Conservation (phyloP, 2,888 invertebrate genomes). For the Ochlodes sylvanus region DNA sequence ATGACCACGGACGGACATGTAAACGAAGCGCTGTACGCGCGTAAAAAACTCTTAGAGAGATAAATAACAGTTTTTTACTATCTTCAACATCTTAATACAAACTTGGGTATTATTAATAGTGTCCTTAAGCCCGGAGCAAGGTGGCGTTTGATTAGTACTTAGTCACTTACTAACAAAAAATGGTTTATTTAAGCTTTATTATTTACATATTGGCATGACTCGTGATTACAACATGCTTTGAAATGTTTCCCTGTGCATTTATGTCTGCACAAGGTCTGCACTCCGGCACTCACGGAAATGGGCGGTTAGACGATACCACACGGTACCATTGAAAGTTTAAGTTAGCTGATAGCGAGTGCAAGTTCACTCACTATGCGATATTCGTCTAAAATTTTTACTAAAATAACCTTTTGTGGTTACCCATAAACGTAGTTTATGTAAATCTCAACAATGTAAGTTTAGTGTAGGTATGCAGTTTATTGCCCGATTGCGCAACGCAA, state of each 20-base stretch:
- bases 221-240: neutral
- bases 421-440: neutral
- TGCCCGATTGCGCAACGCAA: no score
- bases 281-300: conserved; percentile 24
- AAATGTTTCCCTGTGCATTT: conserved; percentile 3
- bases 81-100: no score
- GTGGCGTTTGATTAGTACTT: no score
- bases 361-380: conserved; percentile 17
- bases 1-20: no score
- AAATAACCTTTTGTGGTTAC: neutral
- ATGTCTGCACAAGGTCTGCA: conserved; percentile 14
- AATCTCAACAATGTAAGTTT: neutral
- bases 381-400: conserved; percentile 1
- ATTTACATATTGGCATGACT: neutral
- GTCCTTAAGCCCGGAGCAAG: no score
- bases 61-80: no score
- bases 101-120: no score
- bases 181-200: no score
- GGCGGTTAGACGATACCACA: conserved; percentile 19
- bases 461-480: neutral
- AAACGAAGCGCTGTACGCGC: no score
- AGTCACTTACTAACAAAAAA: no score
- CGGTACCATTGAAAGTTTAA: conserved; percentile 53
- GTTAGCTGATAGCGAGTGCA: conserved; percentile 51
- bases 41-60: no score